Percentiles rank a stretch among this genome's conserved stretches.
Evolutionary conservation across 2,797 vertebrate species (phyloP).

Genomic region (Phataginus tetradactyla): DNA sequence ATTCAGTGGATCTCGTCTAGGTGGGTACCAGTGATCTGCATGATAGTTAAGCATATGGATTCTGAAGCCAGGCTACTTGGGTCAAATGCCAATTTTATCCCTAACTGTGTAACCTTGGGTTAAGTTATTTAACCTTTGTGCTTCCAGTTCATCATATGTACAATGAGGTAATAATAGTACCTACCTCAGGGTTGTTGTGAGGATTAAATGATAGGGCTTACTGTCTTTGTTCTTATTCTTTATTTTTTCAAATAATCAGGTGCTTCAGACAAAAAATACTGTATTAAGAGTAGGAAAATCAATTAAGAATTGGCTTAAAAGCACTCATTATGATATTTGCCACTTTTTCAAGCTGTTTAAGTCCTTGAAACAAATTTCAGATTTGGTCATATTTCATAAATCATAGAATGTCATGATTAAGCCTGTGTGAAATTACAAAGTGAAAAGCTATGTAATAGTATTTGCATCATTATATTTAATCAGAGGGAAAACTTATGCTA

Average conservation of each 20-base stretch:
- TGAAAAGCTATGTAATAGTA: constrained; percentile 40
- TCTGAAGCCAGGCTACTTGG: background rate
- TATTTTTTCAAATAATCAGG: constrained; percentile 40
- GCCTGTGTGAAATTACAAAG: constrained; percentile 41
- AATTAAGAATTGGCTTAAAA: constrained; percentile 43
- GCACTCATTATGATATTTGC: background rate
- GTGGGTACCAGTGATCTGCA: constrained; percentile 7
- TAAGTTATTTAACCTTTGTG: constrained; percentile 13
- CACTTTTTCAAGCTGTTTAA: constrained; percentile 42
- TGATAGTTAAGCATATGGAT: background rate
- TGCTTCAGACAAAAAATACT: constrained; percentile 45
- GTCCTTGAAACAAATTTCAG: constrained; percentile 43
- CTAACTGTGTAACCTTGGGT: constrained; percentile 27
- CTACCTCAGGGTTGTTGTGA: constrained; percentile 32
- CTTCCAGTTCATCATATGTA: constrained; percentile 34
- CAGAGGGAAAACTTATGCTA: background rate
- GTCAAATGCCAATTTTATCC: background rate
- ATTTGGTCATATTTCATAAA: constrained; percentile 33
- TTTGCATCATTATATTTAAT: constrained; percentile 41
- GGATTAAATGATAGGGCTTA: constrained; percentile 18
- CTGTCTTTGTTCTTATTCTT: constrained; percentile 19
- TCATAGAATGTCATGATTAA: constrained; percentile 19
- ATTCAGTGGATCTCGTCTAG: constrained; percentile 43
- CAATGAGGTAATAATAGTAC: constrained; percentile 32
- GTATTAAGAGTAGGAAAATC: constrained; percentile 13